Conservation (phyloP, 2,797 vertebrate species). For the Amblyopsis hoosieri region DNA sequence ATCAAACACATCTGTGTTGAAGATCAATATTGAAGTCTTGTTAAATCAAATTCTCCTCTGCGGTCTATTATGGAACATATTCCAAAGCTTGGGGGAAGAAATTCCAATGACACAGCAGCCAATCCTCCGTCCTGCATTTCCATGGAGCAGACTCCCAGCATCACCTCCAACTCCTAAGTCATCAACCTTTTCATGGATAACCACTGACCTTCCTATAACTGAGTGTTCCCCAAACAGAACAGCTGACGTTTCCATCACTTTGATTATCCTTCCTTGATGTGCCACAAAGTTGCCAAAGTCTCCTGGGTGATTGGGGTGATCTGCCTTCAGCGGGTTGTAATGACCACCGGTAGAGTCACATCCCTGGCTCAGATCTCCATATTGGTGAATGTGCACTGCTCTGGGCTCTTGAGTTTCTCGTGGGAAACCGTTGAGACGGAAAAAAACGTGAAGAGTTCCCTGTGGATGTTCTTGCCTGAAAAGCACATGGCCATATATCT, state of each 20-base stretch:
- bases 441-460: slow-evolving; percentile 74
- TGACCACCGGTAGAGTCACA: slow-evolving; percentile 87
- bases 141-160: slow-evolving; percentile 84
- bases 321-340: slow-evolving; percentile 83
- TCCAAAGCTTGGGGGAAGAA: slow-evolving; percentile 76
- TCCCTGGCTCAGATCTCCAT: slow-evolving; percentile 85
- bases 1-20: neutral
- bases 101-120: slow-evolving; percentile 90
- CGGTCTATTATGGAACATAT: slow-evolving; percentile 20
- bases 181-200: slow-evolving; percentile 87
- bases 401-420: slow-evolving; percentile 47
- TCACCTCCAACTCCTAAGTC: slow-evolving; percentile 89
- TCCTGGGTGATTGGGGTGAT: slow-evolving; percentile 88
- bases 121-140: slow-evolving; percentile 89
- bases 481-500: slow-evolving; percentile 81
- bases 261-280: slow-evolving; percentile 78
- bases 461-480: slow-evolving; percentile 81
- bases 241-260: slow-evolving; percentile 61
- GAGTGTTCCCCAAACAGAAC: slow-evolving; percentile 79
- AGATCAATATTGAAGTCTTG: neutral
- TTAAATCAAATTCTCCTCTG: neutral
- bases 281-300: slow-evolving; percentile 92
- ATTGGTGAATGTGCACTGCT: slow-evolving; percentile 91
- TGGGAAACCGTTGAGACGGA: slow-evolving; percentile 83
- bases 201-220: slow-evolving; percentile 84